phyloP scores from a whole-genome alignment of 2,888 invertebrate genomes.

The Acanthopleura granulata region DNA sequence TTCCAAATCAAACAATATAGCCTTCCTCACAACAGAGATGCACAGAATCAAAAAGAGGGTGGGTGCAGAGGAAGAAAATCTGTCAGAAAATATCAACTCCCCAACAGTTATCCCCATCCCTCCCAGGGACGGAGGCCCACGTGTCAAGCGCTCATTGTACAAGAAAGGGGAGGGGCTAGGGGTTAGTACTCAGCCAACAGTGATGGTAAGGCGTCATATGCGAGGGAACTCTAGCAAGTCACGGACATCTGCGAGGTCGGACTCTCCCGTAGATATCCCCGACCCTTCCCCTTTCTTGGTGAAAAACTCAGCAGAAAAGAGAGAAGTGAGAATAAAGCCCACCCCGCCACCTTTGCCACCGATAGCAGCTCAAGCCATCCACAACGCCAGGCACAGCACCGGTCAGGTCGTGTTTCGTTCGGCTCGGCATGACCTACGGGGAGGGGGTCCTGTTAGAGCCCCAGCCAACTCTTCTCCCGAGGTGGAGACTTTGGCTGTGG shows the following conservation, averaged over 20 bases:
- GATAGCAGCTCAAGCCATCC: conserved; percentile 38
- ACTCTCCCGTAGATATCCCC: conserved; percentile 44
- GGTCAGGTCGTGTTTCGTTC: conserved; percentile 44
- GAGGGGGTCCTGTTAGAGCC: conserved; percentile 30
- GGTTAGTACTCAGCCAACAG: not conserved
- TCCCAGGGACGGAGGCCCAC: conserved; percentile 36
- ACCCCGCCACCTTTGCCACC: conserved; percentile 41
- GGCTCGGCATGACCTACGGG: conserved; percentile 33
- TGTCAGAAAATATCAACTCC: conserved; percentile 31
- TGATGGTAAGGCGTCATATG: conserved; percentile 34
- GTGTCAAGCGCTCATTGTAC: not conserved
- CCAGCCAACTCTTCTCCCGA: conserved; percentile 39
- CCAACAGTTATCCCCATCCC: conserved; percentile 38
- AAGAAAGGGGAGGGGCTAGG: not conserved
- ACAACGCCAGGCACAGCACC: conserved; percentile 1
- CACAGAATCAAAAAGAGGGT: conserved; percentile 46
- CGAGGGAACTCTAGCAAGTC: conserved; percentile 36
- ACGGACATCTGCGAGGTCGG: conserved; percentile 40
- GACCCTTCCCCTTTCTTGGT: conserved; percentile 49
- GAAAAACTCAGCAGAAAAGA: conserved; percentile 33
- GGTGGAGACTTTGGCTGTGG: conserved; percentile 55
- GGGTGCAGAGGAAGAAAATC: conserved; percentile 21
- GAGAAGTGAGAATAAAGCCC: conserved; percentile 35
- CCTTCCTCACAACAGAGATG: conserved; percentile 58
- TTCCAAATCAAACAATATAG: conserved; percentile 58